Base-by-base conservation (phyloP, 37 sponge, comb jelly and placozoan genomes). In the Ephydatia muelleri region DNA sequence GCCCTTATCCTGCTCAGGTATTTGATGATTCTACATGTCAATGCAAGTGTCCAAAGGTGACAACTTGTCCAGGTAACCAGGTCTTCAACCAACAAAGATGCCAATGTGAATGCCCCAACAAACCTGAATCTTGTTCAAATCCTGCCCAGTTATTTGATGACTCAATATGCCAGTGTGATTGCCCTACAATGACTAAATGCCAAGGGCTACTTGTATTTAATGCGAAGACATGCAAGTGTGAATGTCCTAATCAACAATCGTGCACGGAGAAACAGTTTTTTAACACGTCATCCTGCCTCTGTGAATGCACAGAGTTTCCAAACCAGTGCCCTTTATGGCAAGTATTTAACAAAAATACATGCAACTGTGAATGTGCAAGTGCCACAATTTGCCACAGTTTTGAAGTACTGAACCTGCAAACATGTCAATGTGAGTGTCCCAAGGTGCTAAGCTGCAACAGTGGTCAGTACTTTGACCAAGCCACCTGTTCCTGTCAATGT, bases 381-480 rank as follows among this genome's bases (percentile, higher is more conserved):
- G 32, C 74, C 13, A 38, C 23, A n/a, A 49, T 3, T 2, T 86
- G 86, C 37, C 49, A 65, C 1, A 19, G 12, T n/a, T 38, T 27
- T 3, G 65, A 86, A 43, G 3, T 36, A 29, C 57, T 86, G 57
- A 39, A 86, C 75, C 30, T 2, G 26, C 30, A 86, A 8, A 70
- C 80, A n/a, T 86, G 86, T 29, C n/a, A 65, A 14, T 86, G 86
- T 57, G 27, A 73, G 30, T 86, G 86, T 72, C 75, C 66, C 3
- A 27, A 72, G 4, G 2, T n/a, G 2, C 72, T 67, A 48, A 67
- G 33, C 13, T 82, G 79, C 64, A 39, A 6, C 25, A 19, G 49
- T n/a, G 49, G 3, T 48, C 79, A n/a, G n/a, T n/a, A n/a, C n/a
- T n/a, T n/a, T n/a, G n/a, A n/a, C n/a, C n/a, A n/a, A n/a, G n/a